Percentiles rank a stretch among this genome's conserved stretches.
Conservation (phyloP, 2,113 vertebrate genomes). For the Jacana jacana region DNA sequence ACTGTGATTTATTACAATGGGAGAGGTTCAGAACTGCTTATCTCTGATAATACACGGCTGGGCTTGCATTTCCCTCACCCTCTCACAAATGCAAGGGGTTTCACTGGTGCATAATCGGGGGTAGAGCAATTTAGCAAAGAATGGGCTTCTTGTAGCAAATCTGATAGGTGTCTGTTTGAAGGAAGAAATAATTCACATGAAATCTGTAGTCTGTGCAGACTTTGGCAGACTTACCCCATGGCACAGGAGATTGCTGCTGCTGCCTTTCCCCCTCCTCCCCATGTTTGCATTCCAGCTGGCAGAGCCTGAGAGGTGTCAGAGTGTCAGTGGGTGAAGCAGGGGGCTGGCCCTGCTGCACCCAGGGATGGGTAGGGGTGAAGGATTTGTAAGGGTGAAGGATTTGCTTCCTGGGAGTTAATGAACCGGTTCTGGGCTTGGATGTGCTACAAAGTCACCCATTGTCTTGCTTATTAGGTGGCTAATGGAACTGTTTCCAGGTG, state of each 20-base stretch:
- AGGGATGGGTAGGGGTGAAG: not conserved
- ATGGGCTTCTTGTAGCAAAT: not conserved
- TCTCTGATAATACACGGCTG: not conserved
- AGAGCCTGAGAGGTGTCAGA: not conserved
- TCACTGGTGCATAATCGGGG: not conserved
- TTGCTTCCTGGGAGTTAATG: not conserved
- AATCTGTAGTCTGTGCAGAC: not conserved
- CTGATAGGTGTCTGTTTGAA: fast-evolving
- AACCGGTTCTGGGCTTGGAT: not conserved
- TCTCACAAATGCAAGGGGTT: not conserved
- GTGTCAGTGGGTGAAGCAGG: not conserved
- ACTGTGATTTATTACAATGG: not conserved
- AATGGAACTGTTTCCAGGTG: constrained; percentile 17
- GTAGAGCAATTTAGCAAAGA: not conserved
- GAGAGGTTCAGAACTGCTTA: not conserved
- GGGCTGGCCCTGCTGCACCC: not conserved
- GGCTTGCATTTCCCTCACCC: not conserved
- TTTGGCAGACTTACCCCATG: not conserved
- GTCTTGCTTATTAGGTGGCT: not conserved
- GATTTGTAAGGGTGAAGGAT: not conserved
- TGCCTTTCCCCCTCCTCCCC: not conserved
- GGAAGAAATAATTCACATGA: fast-evolving
- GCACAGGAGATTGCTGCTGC: not conserved
- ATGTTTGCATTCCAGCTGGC: not conserved
- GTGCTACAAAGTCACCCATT: not conserved